Percentiles rank a stretch among this genome's conserved stretches.
Evolutionary conservation across 2,888 invertebrate species (phyloP).

Genomic region (Hemithea aestivaria): DNA sequence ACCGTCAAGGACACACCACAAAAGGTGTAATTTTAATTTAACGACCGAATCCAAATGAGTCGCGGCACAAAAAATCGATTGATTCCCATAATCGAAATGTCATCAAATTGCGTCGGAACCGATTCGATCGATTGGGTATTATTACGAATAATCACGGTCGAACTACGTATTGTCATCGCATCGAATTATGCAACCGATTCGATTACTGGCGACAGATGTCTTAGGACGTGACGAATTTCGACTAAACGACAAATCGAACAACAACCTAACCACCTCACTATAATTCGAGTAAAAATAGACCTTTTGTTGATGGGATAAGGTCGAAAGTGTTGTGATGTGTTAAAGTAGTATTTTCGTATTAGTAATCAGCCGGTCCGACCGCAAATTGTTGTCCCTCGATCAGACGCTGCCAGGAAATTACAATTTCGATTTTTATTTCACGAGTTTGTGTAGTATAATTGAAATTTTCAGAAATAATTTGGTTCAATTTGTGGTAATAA

Average conservation of each 20-base stretch:
- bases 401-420: conserved; percentile 75
- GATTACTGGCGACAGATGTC: conserved; percentile 77
- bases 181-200: conserved; percentile 75
- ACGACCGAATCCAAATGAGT: conserved; percentile 5
- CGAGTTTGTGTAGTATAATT: conserved; percentile 50
- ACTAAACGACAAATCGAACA: conserved; percentile 49
- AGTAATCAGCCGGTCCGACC: conserved; percentile 75
- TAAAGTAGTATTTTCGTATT: conserved; percentile 54
- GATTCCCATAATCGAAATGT: conserved; percentile 60
- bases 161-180: conserved; percentile 71
- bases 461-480: conserved; percentile 1
- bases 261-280: conserved; percentile 31
- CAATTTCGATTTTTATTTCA: conserved; percentile 74
- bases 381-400: conserved; percentile 79
- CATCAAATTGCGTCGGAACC: conserved; percentile 56
- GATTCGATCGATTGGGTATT: conserved; percentile 53
- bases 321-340: conserved; percentile 25
- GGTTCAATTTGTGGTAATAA: conserved; percentile 2
- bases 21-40: not conserved
- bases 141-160: conserved; percentile 66
- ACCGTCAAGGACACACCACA: no score
- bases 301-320: conserved; percentile 26
- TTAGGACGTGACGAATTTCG: conserved; percentile 77
- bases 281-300: conserved; percentile 19
- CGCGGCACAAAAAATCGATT: conserved; percentile 36